phyloP scores from a whole-genome alignment of 2,113 vertebrate species.

The Oryctolagus cuniculus region DNA sequence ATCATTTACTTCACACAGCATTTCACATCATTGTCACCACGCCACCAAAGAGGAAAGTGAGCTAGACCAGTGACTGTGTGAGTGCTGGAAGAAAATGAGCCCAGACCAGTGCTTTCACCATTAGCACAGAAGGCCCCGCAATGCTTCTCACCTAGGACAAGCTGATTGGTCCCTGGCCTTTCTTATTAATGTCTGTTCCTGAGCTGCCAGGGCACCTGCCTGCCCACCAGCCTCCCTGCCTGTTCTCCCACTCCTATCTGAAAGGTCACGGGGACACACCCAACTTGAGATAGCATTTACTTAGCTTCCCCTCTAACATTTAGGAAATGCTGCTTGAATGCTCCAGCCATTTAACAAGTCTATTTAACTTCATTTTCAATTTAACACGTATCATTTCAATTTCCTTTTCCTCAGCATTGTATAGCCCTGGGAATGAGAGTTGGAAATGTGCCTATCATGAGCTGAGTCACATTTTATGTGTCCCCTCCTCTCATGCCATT shows the following conservation, averaged over 20 bases:
- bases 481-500: constrained; percentile 62
- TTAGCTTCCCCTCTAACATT: constrained; percentile 82
- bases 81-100: background rate
- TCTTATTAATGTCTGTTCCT: background rate
- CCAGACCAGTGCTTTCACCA: background rate
- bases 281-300: constrained; percentile 80
- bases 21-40: background rate
- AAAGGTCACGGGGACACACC: constrained; percentile 76
- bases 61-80: background rate
- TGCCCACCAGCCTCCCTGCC: background rate
- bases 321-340: constrained; percentile 84
- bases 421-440: constrained; percentile 65
- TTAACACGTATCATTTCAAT: constrained; percentile 80
- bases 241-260: background rate
- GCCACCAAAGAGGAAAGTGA: background rate
- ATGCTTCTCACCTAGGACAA: background rate
- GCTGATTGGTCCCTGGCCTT: background rate
- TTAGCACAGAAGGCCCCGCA: fast-evolving
- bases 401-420: constrained; percentile 81
- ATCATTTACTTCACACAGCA: background rate
- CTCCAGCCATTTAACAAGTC: constrained; percentile 76
- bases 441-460: constrained; percentile 76
- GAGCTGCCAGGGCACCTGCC: background rate
- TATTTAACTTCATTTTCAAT: constrained; percentile 78
- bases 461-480: constrained; percentile 65